Base-by-base conservation (phyloP, 2,113 vertebrate species). In the Raja brachyura region DNA sequence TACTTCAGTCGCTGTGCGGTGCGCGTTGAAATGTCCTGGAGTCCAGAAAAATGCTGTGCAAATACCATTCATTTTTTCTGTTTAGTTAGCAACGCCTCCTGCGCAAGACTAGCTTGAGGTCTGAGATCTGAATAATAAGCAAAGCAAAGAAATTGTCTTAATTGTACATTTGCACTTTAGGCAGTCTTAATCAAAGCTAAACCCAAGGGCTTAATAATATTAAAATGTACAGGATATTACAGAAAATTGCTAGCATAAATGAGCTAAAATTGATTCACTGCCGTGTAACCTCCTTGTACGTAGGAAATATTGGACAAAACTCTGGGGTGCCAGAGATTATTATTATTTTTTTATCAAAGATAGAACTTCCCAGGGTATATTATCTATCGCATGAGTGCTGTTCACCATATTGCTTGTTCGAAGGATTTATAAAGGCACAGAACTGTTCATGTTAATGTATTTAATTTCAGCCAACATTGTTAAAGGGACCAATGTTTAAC, bases 191-290 rank as follows among this genome's bases (percentile, higher is more conserved):
- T 66, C 83, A 88, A 88, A 61, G 83, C 31, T 88, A 28, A 88
- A 88, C 83, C 61, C 56, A 88, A 63, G 56, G 81, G 81, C 81
- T 86, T 86, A 61, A 86, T 86, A 86, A 86, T n/a, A 86, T 59
- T 61, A 88, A 88, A 88, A 88, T 48, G 83, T 88, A 88, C n/a
- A 18, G 59, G 59, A 88, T 88, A 88, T 88, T 66, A 88, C 83
- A 63, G 83, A 63, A 88, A 88, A 88, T 63, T 28, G 83, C 5
- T 61, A 88, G 63, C 28, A 18, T 88, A 88, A 88, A 88, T 66
- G 83, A 88, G 83, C 59, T 63, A 31, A 63, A 88, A 88, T 88
- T 88, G 83, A 88, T 88, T 88, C 83, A 88, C 59, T 88, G 83
- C 28, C 8, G 31, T 63, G 83, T 63, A 63, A 63, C 22, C 54